Evolutionary conservation across 2,797 vertebrate genomes (phyloP).

Genomic region (Cephalopachus bancanus): DNA sequence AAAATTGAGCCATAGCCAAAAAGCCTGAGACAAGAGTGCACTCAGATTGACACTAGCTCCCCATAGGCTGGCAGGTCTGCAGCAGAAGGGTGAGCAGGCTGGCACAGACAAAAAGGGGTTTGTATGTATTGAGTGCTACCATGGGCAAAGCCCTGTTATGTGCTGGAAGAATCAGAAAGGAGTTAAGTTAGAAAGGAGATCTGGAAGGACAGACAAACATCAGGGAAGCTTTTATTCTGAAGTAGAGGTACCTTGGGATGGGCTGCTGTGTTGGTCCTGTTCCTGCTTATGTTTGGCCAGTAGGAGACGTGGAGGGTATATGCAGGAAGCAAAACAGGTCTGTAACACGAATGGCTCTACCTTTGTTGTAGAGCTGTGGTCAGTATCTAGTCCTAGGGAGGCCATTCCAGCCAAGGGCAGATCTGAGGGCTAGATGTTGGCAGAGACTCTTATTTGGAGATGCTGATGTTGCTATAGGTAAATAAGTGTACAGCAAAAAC

Average conservation of each 20-base stretch:
- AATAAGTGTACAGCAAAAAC: background rate
- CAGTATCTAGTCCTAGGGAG: constrained; percentile 16
- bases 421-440: constrained; percentile 2
- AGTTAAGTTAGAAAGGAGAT: background rate
- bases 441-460: constrained; percentile 49
- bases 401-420: background rate
- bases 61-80: constrained; percentile 24
- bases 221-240: constrained; percentile 40
- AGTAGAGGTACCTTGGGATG: constrained; percentile 23
- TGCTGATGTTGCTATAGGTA: constrained; percentile 18
- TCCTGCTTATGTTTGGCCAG: background rate
- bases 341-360: background rate
- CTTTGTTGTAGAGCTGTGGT: constrained; percentile 7
- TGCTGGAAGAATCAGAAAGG: constrained; percentile 27
- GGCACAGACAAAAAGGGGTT: background rate
- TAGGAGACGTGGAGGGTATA: background rate
- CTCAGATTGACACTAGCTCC: background rate
- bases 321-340: background rate
- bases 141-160: background rate
- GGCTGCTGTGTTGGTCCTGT: background rate
- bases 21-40: constrained; percentile 60
- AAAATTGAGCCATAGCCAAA: constrained; percentile 73
- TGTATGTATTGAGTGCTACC: background rate
- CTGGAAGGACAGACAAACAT: constrained; percentile 32
- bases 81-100: background rate